Base-by-base conservation (phyloP, 2,113 vertebrate genomes). In the Oreamnos americanus region DNA sequence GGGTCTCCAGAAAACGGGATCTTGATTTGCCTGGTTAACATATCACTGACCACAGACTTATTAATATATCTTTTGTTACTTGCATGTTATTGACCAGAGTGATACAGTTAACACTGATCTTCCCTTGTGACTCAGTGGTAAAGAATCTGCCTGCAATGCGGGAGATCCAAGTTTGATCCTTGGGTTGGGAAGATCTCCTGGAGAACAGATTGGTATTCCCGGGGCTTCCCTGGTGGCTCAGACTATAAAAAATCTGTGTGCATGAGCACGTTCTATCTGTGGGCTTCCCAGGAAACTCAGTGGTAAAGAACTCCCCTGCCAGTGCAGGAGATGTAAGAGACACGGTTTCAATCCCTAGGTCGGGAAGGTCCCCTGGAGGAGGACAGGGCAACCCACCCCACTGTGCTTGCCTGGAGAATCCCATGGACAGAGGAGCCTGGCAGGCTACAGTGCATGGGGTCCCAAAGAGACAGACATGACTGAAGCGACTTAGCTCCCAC, bases 1-100 rank as follows among this genome's bases (percentile, higher is more conserved):
- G 0, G 71, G 36, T 76, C 36, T 7, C 36, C 36, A 76, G 36
- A 25, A 14, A 43, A 7, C 0, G 0, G 71, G 36, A 26, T 76
- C 39, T 43, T 76, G 71, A 76, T 43, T 76, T 76, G 71, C 36
- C 23, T 76, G 23, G 71, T 43, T 43, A 26, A 76, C 71, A 7
- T 39, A 25, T 43, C 36, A 25, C 12, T 76, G 23, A 13, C 19
- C 19, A 43, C 36, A 43, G 36, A 76, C 23, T 39, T 76, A 14
- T 7, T 43, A 76, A 76, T 26, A 12, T 14, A 23, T 14, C 71
- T 43, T 74, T 74, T 76, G 21, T 76, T 23, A 23, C 67, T 39
- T 11, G n/a, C 67, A 39, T 23, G 10, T 6, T 43, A 25, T 26
- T 76, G 36, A 76, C 71, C 36, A 43, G 39, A 26, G 71, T 76